Conservation (phyloP, 1,140 invertebrate genomes). For the Zaprionus ghesquierei region DNA sequence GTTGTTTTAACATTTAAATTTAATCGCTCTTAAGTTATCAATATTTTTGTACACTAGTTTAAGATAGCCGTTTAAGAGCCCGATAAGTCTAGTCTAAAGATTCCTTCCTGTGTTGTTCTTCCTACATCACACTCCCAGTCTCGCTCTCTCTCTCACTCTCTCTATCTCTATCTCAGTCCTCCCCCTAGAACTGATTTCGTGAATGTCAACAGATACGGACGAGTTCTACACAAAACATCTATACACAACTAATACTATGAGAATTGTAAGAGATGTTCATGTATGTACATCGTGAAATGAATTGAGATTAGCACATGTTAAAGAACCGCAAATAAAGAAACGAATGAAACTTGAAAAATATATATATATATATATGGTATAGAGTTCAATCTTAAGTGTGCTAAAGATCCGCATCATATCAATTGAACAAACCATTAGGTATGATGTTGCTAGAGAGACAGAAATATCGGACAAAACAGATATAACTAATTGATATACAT, state of each 20-base stretch:
- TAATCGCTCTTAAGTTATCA: slow-evolving; percentile 69
- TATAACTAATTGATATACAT: too few species aligned
- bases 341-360: slow-evolving; percentile 31
- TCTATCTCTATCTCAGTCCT: too few species aligned
- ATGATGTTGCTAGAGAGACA: slow-evolving; percentile 61
- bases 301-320: slow-evolving; percentile 69
- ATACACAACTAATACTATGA: slow-evolving; percentile 11
- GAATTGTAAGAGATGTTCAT: slow-evolving; percentile 23
- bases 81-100: slow-evolving; percentile 54
- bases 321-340: slow-evolving; percentile 59
- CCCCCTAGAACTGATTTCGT: slow-evolving; percentile 22
- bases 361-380: too few species aligned
- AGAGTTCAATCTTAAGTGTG: slow-evolving; percentile 49
- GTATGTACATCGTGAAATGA: slow-evolving; percentile 31
- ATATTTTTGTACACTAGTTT: slow-evolving; percentile 77
- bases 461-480: slow-evolving; percentile 2
- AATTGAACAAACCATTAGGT: slow-evolving; percentile 58
- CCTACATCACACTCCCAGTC: not conserved
- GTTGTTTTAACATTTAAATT: slow-evolving; percentile 47
- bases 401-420: slow-evolving; percentile 70
- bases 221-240: slow-evolving; percentile 9
- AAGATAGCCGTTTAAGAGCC: slow-evolving; percentile 61
- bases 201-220: slow-evolving; percentile 15
- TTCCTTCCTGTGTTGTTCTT: slow-evolving; percentile 5
- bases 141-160: not conserved